Base-by-base conservation (phyloP, 2,113 vertebrate species). In the Jacana jacana region DNA sequence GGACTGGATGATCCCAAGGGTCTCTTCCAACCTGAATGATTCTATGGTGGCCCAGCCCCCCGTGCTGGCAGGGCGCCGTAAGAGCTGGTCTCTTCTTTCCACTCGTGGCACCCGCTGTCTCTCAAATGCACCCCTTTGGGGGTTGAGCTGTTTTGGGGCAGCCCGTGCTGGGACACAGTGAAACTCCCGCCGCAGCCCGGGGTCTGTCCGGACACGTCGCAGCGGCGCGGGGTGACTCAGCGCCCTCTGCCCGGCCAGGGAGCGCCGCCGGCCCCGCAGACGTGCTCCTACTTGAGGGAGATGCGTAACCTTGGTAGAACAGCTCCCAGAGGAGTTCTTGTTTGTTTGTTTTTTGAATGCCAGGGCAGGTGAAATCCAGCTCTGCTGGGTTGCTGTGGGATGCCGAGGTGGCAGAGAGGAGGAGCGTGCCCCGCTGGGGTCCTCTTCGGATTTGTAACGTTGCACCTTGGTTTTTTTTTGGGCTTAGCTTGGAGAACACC, bases 401-500 rank as follows among this genome's bases (percentile, higher is more conserved):
- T 25, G 39, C 12, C 44, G 83, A 70, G 60, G 40, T 37, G 24
- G 33, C 78, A 93, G 85, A 46, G 30, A 9, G 18, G 1, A 7
- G 30, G 71, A 40, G 48, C 1, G 27, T 35, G 11, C 51, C 76
- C 25, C 20, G 40, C 5, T n/a, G 27, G 85, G 49, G 18, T 54
- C 46, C 39, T 39, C 28, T 17, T 35, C 39, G 17, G 27, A 3
- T 60, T 4, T 46, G 44, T 23, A 18, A 22, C 4, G 14, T 6
- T n/a, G 16, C 14, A 10, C 6, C 7, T 9, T 24, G 19, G 42
- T 10, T 13, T 8, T 24, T 13, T 69, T 42, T 60, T 60, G 63
- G 31, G 54, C 30, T 28, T 55, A 99, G 99, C 99, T 99, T 63
- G 99, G 99, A 12, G 99, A 99, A 91, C 97, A 98, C 82, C 99